Evolutionary conservation across 2,113 vertebrate species (phyloP).

Genomic region (Nothocercus nigrocapillus): DNA sequence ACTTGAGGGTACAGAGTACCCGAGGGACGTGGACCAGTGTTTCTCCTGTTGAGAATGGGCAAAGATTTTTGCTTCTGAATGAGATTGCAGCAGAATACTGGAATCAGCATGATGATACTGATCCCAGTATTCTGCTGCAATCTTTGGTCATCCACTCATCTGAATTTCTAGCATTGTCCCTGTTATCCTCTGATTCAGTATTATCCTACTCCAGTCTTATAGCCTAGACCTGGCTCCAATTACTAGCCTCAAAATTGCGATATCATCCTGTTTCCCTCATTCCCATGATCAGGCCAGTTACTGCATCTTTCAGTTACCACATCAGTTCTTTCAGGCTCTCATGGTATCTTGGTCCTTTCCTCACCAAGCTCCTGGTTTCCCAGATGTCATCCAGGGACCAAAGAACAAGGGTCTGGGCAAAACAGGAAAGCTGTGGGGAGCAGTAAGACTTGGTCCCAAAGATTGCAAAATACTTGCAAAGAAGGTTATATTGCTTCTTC

Average conservation of each 20-base stretch:
- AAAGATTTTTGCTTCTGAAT: too few relatives aligned
- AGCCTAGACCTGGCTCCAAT: not conserved
- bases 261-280: not conserved
- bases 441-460: not conserved
- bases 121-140: too few relatives aligned
- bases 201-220: not conserved
- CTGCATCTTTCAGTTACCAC: not conserved
- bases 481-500: not conserved
- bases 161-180: not conserved
- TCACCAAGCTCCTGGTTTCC: not conserved
- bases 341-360: not conserved
- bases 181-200: not conserved
- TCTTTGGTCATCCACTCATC: not conserved
- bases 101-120: too few relatives aligned
- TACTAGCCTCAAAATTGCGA: fast-evolving
- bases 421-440: not conserved
- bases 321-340: not conserved
- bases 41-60: not conserved
- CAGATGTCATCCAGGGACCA: not conserved
- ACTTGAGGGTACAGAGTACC: not conserved
- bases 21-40: not conserved
- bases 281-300: not conserved
- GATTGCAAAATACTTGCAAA: not conserved
- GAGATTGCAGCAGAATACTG: too few relatives aligned
- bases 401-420: not conserved